phyloP scores from a whole-genome alignment of 1,140 invertebrate species.

The Choristoneura fumiferana region DNA sequence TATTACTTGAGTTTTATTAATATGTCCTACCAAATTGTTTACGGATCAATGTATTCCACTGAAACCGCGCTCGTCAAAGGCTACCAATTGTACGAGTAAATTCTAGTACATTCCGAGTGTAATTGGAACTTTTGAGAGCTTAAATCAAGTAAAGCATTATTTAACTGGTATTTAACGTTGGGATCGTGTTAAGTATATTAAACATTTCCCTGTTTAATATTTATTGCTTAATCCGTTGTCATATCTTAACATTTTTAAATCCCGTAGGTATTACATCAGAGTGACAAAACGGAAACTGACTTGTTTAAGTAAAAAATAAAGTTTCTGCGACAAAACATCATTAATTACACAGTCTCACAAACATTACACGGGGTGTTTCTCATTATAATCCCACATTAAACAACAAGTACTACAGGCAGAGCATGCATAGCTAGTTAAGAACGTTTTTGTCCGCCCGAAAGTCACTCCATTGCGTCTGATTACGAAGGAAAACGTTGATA shows the following conservation, averaged over 20 bases:
- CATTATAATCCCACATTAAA: neutral
- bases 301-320: no score
- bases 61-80: neutral
- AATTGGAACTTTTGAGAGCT: conserved; percentile 2
- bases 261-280: no score
- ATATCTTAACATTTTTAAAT: no score
- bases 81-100: conserved; percentile 4
- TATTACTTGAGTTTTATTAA: neutral
- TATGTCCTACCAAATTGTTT: conserved; percentile 1
- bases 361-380: neutral
- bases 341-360: conserved; percentile 1
- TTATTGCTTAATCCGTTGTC: no score
- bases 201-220: no score
- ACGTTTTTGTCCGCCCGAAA: neutral
- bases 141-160: conserved; percentile 1
- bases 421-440: neutral
- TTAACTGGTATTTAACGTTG: neutral
- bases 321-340: conserved; percentile 1
- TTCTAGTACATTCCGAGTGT: conserved; percentile 4
- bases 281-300: no score
- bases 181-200: neutral
- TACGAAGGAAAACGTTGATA: neutral
- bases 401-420: neutral
- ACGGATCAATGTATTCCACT: conserved; percentile 5
- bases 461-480: no score